These are phyloP conservation scores for Bradypus variegatus DNA, from an alignment of 2,797 vertebrate genomes.

Conservation along the genomic window DNA sequence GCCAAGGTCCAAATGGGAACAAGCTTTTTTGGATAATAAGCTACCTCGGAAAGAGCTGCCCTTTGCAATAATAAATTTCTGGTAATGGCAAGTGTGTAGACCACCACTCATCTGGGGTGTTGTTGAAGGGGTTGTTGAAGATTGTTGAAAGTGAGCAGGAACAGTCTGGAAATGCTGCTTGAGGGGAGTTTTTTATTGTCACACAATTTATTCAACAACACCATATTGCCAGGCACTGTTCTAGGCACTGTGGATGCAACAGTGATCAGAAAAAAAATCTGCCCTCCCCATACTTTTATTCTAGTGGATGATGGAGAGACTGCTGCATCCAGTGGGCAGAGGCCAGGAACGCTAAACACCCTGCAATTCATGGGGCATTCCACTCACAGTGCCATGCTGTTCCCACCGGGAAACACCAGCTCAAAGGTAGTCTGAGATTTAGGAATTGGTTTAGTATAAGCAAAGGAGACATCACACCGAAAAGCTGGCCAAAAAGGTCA, in stretches of 20 bases:
- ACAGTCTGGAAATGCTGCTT: background rate
- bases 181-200: background rate
- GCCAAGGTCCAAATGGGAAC: background rate
- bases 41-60: background rate
- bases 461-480: background rate
- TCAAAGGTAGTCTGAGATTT: background rate
- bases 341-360: background rate
- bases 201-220: background rate
- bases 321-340: background rate
- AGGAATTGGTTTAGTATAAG: background rate
- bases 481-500: background rate
- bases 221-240: too few species aligned
- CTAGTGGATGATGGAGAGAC: background rate
- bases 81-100: background rate
- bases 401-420: background rate
- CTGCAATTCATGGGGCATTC: background rate
- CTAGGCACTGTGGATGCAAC: background rate
- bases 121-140: background rate
- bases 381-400: background rate
- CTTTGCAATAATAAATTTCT: background rate
- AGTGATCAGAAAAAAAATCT: background rate
- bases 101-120: background rate
- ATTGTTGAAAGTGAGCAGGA: background rate
- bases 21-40: background rate
- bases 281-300: background rate